These are phyloP conservation scores for Meda fulgida DNA, from an alignment of 2,797 vertebrate species.

Conservation along the genomic window DNA sequence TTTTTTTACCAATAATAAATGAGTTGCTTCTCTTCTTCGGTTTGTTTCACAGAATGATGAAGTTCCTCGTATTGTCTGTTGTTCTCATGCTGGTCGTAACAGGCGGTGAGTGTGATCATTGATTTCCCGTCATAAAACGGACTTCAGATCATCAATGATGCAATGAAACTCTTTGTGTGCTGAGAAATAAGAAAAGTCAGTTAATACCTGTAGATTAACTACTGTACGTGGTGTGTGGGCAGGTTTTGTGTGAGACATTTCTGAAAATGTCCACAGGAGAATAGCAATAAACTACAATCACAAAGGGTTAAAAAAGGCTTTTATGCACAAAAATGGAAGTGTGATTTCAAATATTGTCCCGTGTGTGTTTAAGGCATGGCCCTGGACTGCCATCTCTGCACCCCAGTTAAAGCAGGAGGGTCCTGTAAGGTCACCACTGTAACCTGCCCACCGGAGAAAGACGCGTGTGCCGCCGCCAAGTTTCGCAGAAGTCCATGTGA, in stretches of 20 bases:
- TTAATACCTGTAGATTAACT: background rate
- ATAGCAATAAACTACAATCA: background rate
- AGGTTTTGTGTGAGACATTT: background rate
- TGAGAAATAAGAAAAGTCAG: accelerated
- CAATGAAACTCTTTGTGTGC: background rate
- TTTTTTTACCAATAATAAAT: background rate
- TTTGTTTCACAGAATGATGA: constrained; percentile 49
- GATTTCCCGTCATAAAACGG: background rate
- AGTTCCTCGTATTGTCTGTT: constrained; percentile 34
- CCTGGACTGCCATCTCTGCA: constrained; percentile 72
- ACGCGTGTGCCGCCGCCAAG: constrained; percentile 66
- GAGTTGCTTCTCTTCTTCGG: background rate
- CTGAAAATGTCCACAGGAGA: background rate
- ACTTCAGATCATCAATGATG: background rate
- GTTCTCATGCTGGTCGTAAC: constrained; percentile 49
- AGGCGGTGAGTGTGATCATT: constrained; percentile 38
- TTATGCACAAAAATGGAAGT: background rate
- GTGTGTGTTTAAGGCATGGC: constrained; percentile 66
- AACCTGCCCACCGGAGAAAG: constrained; percentile 68
- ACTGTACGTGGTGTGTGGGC: background rate
- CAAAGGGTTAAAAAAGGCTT: background rate
- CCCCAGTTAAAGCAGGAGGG: constrained; percentile 65
- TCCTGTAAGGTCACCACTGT: constrained; percentile 62
- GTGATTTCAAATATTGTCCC: background rate
- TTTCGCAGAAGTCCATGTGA: constrained; percentile 72